Conservation (phyloP, 1,140 invertebrate species). For the Homarus americanus region DNA sequence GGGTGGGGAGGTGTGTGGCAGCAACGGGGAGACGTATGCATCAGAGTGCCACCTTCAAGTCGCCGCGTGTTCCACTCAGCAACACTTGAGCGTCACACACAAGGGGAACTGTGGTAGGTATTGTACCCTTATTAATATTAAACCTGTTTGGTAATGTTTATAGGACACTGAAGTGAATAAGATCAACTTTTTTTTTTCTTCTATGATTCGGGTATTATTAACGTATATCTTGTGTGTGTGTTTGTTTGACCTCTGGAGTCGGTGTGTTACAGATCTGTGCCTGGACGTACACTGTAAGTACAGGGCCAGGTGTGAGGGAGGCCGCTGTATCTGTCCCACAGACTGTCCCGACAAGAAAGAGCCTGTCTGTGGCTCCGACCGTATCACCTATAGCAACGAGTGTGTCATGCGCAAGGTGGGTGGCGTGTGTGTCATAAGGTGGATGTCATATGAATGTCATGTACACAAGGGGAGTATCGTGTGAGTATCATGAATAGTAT, state of each 20-base stretch:
- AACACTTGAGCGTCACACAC: slow-evolving; percentile 13
- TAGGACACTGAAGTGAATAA: not conserved
- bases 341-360: slow-evolving; percentile 81
- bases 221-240: not conserved
- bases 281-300: slow-evolving; percentile 87
- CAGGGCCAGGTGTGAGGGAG: slow-evolving; percentile 89
- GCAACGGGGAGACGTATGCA: slow-evolving; percentile 88
- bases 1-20: slow-evolving; percentile 77
- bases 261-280: slow-evolving; percentile 85
- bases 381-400: slow-evolving; percentile 89
- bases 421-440: not conserved
- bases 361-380: slow-evolving; percentile 90
- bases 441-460: no score
- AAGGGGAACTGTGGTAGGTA: slow-evolving; percentile 62
- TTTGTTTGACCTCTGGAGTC: no score
- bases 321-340: slow-evolving; percentile 89
- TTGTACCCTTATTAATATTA: no score
- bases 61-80: slow-evolving; percentile 82
- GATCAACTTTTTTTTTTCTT: not conserved
- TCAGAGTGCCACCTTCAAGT: slow-evolving; percentile 89
- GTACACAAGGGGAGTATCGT: not conserved
- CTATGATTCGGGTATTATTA: not conserved
- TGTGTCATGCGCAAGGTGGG: slow-evolving; percentile 85
- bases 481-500: not conserved
- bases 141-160: no score